phyloP scores from a whole-genome alignment of 2,113 vertebrate genomes.

The Paratilapia polleni region DNA sequence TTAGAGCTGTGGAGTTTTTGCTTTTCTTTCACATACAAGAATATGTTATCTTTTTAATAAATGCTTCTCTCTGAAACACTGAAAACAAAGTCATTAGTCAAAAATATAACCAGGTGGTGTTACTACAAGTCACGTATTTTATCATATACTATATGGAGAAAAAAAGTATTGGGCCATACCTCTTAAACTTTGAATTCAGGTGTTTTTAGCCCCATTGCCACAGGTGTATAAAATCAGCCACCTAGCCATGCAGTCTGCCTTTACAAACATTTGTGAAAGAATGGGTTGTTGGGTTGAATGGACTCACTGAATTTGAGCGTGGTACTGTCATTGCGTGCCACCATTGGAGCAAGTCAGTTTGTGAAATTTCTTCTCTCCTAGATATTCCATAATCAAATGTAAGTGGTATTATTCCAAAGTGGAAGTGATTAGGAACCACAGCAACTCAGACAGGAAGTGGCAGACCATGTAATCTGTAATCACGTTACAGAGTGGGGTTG shows the following conservation, averaged over 20 bases:
- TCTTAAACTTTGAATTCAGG: background rate
- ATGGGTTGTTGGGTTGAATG: no score
- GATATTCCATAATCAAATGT: background rate
- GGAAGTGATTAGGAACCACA: background rate
- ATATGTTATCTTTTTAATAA: conserved; percentile 36
- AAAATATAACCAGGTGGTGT: background rate
- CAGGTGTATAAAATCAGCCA: background rate
- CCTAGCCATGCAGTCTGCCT: background rate
- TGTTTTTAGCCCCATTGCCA: background rate
- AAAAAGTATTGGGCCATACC: background rate
- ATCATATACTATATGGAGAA: background rate
- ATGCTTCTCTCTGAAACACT: background rate
- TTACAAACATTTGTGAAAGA: background rate
- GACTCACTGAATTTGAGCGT: no score
- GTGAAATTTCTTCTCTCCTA: background rate
- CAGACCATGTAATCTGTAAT: no score
- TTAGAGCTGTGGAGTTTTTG: conserved; percentile 46
- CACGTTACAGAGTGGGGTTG: background rate
- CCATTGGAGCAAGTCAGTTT: background rate
- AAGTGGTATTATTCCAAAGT: background rate
- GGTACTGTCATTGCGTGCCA: no score
- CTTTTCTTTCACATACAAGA: conserved; percentile 21
- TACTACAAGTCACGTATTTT: background rate
- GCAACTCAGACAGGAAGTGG: no score
- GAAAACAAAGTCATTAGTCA: conserved; percentile 39